phyloP scores from a whole-genome alignment of 2,888 invertebrate species.

The Steinernema carpocapsae region DNA sequence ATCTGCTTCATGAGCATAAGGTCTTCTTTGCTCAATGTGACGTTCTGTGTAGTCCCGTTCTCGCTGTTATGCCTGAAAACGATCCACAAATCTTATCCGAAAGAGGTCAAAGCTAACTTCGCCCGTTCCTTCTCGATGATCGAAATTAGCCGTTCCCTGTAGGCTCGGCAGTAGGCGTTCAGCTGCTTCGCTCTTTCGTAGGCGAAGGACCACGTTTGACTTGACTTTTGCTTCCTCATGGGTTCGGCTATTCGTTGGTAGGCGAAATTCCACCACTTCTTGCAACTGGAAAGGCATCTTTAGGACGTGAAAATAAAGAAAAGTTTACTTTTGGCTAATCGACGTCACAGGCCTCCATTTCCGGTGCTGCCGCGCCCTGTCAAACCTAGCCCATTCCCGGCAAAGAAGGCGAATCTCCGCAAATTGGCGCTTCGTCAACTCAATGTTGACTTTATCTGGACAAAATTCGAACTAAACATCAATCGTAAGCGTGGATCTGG shows the following conservation, averaged over 20 bases:
- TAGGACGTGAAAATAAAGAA: neutral
- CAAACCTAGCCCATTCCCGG: conserved; percentile 78
- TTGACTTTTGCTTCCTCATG: neutral
- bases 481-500: neutral
- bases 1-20: conserved; percentile 72
- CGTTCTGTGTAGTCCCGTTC: too few relatives aligned
- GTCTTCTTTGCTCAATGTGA: conserved; percentile 53
- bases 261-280: conserved; percentile 16
- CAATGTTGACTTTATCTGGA: conserved; percentile 62
- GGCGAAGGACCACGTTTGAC: conserved; percentile 73
- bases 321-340: conserved; percentile 72
- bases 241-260: neutral
- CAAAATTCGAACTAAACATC: conserved; percentile 60
- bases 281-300: neutral
- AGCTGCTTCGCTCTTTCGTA: conserved; percentile 76
- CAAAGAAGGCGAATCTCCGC: conserved; percentile 73
- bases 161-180: conserved; percentile 79
- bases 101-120: conserved; percentile 30
- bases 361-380: conserved; percentile 78
- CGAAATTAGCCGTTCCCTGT: conserved; percentile 58
- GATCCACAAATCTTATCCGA: too few relatives aligned
- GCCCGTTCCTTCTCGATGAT: conserved; percentile 45
- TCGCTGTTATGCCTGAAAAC: too few relatives aligned
- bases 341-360: conserved; percentile 79
- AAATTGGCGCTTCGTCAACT: conserved; percentile 64